phyloP scores from a whole-genome alignment of 2,113 vertebrate genomes.

The Peromyscus leucopus region DNA sequence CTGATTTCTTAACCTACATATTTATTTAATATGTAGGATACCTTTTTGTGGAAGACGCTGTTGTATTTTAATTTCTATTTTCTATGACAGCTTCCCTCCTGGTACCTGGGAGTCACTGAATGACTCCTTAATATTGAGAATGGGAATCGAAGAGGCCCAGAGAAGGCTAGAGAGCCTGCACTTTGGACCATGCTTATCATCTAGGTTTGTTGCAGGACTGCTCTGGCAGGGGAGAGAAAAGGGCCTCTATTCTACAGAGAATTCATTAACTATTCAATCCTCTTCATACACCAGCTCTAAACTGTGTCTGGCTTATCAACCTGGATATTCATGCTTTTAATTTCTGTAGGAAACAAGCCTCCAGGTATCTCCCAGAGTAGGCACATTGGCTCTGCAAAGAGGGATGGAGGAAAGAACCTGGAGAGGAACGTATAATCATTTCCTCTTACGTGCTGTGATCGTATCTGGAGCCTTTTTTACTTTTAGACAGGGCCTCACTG shows the following conservation, averaged over 20 bases:
- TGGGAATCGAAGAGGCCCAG: not conserved
- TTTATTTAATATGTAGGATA: conserved; percentile 9
- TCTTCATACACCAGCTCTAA: not conserved
- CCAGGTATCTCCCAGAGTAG: not conserved
- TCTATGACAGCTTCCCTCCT: not conserved
- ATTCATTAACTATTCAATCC: not conserved
- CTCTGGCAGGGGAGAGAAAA: not conserved
- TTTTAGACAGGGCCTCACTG: not conserved
- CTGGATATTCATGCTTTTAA: not conserved
- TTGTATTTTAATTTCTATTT: not conserved
- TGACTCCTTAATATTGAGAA: conserved; percentile 7
- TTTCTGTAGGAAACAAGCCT: conserved; percentile 2
- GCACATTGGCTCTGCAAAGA: not conserved
- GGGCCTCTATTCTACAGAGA: not conserved
- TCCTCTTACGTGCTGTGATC: not conserved
- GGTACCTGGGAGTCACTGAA: not conserved
- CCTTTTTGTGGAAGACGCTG: not conserved
- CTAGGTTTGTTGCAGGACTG: not conserved
- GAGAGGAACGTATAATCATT: not conserved
- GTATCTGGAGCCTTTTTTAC: not conserved
- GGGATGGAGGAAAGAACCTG: not conserved
- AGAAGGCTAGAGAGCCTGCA: not conserved
- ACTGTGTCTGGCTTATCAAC: not conserved
- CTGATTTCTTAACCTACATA: not conserved
- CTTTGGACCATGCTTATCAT: not conserved